Conservation (phyloP, 2,113 vertebrate genomes). For the Murina feae region DNA sequence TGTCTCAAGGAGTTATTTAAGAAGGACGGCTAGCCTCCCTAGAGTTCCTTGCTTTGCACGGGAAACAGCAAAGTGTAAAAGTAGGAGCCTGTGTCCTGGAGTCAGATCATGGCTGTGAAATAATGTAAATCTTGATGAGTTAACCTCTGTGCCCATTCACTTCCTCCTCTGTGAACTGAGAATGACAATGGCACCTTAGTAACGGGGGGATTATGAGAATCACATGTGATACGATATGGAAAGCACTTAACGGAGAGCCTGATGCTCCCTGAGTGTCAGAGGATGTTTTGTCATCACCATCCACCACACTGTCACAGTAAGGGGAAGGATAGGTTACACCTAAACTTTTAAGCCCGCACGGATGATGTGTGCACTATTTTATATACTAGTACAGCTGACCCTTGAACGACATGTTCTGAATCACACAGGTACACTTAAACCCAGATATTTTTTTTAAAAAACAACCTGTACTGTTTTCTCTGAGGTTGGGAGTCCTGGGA, state of each 20-base stretch:
- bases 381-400: background rate
- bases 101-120: background rate
- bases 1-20: background rate
- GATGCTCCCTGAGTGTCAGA: background rate
- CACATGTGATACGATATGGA: background rate
- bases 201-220: background rate
- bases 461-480: background rate
- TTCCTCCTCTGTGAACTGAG: background rate
- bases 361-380: background rate
- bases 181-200: background rate
- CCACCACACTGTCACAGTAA: background rate
- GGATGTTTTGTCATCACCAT: background rate
- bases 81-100: background rate
- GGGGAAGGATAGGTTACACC: background rate
- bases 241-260: background rate
- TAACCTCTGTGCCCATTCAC: background rate
- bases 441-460: background rate
- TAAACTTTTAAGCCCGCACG: background rate
- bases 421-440: background rate
- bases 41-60: background rate
- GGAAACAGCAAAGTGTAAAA: background rate
- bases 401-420: background rate
- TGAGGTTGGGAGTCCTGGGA: background rate
- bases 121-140: background rate
- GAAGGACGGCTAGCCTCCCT: background rate